A percentile compares a stretch with the other conserved stretches of the same genome.
phyloP scores from a whole-genome alignment of 2,797 vertebrate genomes.

The Galaxias olidus region DNA sequence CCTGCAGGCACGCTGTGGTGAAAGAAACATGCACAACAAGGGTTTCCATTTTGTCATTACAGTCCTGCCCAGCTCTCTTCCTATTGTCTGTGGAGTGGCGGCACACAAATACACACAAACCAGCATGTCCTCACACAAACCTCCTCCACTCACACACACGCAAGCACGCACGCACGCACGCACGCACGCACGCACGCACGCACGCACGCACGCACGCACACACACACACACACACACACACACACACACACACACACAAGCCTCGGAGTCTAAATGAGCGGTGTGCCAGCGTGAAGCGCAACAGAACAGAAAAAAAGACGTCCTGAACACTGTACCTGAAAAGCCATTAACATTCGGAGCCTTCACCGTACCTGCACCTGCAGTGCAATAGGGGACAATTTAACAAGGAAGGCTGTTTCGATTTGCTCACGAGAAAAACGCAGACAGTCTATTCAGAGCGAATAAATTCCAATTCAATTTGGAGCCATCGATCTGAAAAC shows the following conservation, averaged over 20 bases:
- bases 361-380: not conserved
- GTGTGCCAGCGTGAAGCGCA: too few relatives aligned
- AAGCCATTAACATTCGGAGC: too few relatives aligned
- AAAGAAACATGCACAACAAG: too few relatives aligned
- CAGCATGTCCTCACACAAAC: not conserved
- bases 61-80: too few relatives aligned
- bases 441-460: slow-evolving; percentile 7
- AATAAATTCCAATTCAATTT: slow-evolving; percentile 18
- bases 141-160: not conserved
- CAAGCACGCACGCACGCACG: not conserved
- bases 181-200: not conserved
- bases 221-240: not conserved
- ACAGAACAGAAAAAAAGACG: too few relatives aligned
- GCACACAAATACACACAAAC: too few relatives aligned
- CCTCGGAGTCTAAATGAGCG: too few relatives aligned
- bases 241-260: not conserved
- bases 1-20: too few relatives aligned
- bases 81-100: too few relatives aligned
- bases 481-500: slow-evolving; percentile 19
- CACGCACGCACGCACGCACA: not conserved
- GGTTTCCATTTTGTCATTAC: too few relatives aligned
- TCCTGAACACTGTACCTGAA: too few relatives aligned
- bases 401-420: not conserved
- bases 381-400: slow-evolving; percentile 5
- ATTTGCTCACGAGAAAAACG: not conserved